Evolutionary conservation across 30 jellyfish, hydroid and myxozoan species (phyloP), one percentile per base, ranked within the genome.

Genomic region (Pelagia noctiluca): DNA sequence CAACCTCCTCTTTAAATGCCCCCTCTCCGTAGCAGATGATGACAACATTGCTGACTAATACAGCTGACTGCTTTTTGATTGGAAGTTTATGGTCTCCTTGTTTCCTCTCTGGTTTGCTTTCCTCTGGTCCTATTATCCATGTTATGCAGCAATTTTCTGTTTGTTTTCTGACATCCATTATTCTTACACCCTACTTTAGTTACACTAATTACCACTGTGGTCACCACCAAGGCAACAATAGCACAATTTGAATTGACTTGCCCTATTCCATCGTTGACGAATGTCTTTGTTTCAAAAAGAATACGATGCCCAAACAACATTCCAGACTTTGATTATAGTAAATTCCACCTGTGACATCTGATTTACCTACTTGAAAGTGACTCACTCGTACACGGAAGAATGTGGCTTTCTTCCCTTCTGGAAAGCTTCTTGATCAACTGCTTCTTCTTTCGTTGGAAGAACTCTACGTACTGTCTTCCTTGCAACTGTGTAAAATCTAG

Each of bases 401-500:
- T 75, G 85, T 72, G 46, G 85, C 0, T 72, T 46, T 72, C 76
- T 18, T n/a, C 37, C 26, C 85, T 46, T 47, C 85, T 8, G 7
- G 30, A 52, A 52, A 52, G 26, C 21, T 52, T 52, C 68, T 52
- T 52, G 26, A 3, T 8, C 68, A 25, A 72, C 76, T 72, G 50
- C 63, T 57, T 46, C 48, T 50, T 26, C 28, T 76, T 33, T 63
- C 77, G 63, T 35, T 76, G 22, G 64, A 50, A n/a, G n/a, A 35
- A 76, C 88, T 11, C 77, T 80, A 49, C 35, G 60, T 35, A 76
- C 63, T 31, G 68, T 57, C 67, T 77, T 67, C 35, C 38, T 54
- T 77, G 89, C 89, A 7, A 28, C 16, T 63, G 90, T 79, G 32
- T 31, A 46, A 46, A 79, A 79, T 38, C 64, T 74, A 13, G 90